phyloP scores from a whole-genome alignment of 2,113 vertebrate genomes.

The Acanthisitta chloris region DNA sequence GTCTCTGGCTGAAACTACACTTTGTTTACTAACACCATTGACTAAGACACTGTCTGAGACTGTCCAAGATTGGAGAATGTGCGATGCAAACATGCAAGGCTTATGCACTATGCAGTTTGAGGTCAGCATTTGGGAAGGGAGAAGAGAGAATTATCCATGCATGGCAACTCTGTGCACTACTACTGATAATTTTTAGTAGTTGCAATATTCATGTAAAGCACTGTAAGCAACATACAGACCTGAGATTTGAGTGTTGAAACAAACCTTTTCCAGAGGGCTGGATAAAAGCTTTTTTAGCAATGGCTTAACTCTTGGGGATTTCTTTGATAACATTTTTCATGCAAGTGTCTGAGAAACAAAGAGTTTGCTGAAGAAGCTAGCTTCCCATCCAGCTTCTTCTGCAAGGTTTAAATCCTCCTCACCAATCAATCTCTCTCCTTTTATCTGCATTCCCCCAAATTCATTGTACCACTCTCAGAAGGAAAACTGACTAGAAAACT shows the following conservation, averaged over 20 bases:
- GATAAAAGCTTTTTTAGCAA: not conserved
- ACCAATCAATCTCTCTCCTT: not conserved
- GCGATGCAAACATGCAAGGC: fast-evolving
- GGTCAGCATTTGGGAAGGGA: not conserved
- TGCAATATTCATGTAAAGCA: not conserved
- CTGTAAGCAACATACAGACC: not conserved
- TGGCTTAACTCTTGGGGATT: not conserved
- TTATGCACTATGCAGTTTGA: fast-evolving
- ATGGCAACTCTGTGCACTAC: not conserved
- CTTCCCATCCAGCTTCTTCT: not conserved
- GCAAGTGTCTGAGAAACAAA: not conserved
- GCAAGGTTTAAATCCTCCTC: not conserved
- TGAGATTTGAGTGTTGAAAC: not conserved
- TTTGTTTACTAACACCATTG: not conserved
- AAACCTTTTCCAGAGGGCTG: not conserved
- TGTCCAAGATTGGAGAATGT: fast-evolving
- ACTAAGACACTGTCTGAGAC: not conserved
- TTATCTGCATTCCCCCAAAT: not conserved
- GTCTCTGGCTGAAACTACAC: not conserved
- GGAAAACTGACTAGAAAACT: not conserved
- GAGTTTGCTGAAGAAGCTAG: not conserved
- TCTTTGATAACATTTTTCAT: not conserved
- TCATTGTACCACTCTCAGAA: not conserved
- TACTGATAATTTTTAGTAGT: not conserved
- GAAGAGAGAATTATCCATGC: not conserved